A percentile compares a stretch with the other conserved stretches of the same genome.
phyloP scores from a whole-genome alignment of 2,888 invertebrate species.

The Liodrosophila aerea region DNA sequence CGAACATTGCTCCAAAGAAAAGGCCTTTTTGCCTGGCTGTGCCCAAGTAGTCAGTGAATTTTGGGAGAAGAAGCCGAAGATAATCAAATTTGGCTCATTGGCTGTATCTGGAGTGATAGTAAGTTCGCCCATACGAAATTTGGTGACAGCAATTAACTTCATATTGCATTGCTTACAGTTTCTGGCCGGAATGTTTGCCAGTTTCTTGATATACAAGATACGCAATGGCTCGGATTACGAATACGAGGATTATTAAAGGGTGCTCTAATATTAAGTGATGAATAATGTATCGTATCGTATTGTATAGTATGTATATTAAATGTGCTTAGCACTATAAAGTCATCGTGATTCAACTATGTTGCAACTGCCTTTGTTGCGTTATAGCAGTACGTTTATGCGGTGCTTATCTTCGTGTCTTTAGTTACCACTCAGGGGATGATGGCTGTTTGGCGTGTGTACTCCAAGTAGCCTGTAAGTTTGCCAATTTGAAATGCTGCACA shows the following conservation, averaged over 20 bases:
- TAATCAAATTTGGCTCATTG: constrained; percentile 8
- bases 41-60: accelerated
- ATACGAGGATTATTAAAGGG: no score
- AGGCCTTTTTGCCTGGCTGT: constrained; percentile 2
- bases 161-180: background rate
- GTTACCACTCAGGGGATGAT: constrained; percentile 44
- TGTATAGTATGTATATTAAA: background rate
- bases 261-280: no score
- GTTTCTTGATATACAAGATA: background rate
- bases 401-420: constrained; percentile 25
- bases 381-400: constrained; percentile 24
- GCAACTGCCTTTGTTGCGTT: constrained; percentile 29
- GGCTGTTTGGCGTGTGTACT: constrained; percentile 21
- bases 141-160: background rate
- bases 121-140: background rate
- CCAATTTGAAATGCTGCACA: constrained; percentile 42
- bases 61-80: background rate
- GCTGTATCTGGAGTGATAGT: constrained; percentile 19
- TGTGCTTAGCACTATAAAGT: no score
- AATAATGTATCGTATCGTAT: no score
- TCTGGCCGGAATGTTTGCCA: no score
- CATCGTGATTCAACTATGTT: constrained; percentile 21
- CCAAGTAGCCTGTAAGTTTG: constrained; percentile 21
- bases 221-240: background rate
- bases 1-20: background rate